These are phyloP conservation scores for Drosophila fuyamai DNA, from an alignment of 1,140 invertebrate genomes.

Conservation along the genomic window DNA sequence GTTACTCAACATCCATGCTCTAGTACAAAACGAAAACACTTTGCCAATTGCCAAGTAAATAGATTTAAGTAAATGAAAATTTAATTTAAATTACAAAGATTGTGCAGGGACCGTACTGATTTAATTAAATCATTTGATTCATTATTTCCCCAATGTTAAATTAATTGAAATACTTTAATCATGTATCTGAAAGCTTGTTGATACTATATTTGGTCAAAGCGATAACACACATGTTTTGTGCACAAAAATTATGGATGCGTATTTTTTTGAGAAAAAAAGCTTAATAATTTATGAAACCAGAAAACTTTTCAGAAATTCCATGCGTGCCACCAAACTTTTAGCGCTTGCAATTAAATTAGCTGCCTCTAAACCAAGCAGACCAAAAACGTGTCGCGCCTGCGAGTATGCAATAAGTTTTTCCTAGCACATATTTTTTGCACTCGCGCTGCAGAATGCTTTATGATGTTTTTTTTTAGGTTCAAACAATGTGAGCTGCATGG, in stretches of 20 bases:
- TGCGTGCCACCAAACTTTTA: slow-evolving; percentile 69
- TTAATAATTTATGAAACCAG: slow-evolving; percentile 2
- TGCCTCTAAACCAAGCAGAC: slow-evolving; percentile 24
- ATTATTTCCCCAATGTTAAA: slow-evolving; percentile 14
- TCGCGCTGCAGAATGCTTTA: slow-evolving; percentile 39
- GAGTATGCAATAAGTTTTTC: slow-evolving; percentile 57
- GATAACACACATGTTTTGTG: neutral
- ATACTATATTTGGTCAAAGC: slow-evolving; percentile 16
- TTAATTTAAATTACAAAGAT: slow-evolving; percentile 32
- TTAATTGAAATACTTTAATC: slow-evolving; percentile 33
- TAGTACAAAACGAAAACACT: slow-evolving; percentile 9
- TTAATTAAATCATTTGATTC: slow-evolving; percentile 19
- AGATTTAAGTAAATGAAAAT: slow-evolving; percentile 26
- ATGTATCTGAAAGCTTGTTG: slow-evolving; percentile 17
- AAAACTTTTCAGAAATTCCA: slow-evolving; percentile 61
- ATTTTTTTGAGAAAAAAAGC: slow-evolving; percentile 25
- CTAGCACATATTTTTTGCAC: slow-evolving; percentile 34
- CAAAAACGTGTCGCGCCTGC: slow-evolving; percentile 45
- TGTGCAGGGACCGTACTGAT: neutral
- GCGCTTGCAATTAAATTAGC: slow-evolving; percentile 75
- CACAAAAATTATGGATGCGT: neutral
- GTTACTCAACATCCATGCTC: neutral
- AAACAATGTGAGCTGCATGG: slow-evolving; percentile 18
- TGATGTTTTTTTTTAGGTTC: slow-evolving; percentile 24
- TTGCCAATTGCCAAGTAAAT: slow-evolving; percentile 16